A percentile compares a stretch with the other conserved stretches of the same genome.
These are phyloP conservation scores for Polypterus bichir DNA, from an alignment of 2,113 vertebrate species.

Conservation along the genomic window DNA sequence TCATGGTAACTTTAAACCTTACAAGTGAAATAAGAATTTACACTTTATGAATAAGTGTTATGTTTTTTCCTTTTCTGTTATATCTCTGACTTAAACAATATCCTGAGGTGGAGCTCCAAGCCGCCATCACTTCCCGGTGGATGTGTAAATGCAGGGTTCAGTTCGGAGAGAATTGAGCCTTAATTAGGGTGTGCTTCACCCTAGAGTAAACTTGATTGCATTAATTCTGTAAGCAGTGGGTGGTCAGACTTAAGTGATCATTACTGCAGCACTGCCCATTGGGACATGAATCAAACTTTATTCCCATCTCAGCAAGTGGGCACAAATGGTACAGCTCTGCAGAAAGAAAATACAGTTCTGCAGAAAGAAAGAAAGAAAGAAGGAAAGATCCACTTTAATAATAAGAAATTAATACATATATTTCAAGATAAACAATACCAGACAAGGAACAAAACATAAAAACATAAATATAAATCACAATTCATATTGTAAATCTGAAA, in stretches of 20 bases:
- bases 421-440: background rate
- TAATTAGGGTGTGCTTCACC: slow-evolving; percentile 29
- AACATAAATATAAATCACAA: no score
- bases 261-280: background rate
- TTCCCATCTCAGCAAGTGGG: background rate
- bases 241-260: slow-evolving; percentile 24
- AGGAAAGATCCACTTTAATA: background rate
- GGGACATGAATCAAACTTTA: background rate
- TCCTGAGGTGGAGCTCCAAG: background rate
- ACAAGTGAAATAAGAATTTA: no score
- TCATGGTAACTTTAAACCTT: no score
- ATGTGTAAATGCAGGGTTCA: slow-evolving; percentile 10
- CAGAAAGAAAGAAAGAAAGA: background rate
- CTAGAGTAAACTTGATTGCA: slow-evolving; percentile 28
- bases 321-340: background rate
- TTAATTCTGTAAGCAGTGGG: slow-evolving; percentile 24
- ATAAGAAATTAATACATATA: background rate
- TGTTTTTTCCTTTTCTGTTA: no score
- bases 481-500: no score
- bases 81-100: background rate
- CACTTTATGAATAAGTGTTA: no score
- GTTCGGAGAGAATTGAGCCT: slow-evolving; percentile 26
- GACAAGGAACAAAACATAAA: no score
- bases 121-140: slow-evolving; percentile 3
- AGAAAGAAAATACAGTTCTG: background rate